Evolutionary conservation across 2,113 vertebrate genomes (phyloP).

Genomic region (Varanus salvator): DNA sequence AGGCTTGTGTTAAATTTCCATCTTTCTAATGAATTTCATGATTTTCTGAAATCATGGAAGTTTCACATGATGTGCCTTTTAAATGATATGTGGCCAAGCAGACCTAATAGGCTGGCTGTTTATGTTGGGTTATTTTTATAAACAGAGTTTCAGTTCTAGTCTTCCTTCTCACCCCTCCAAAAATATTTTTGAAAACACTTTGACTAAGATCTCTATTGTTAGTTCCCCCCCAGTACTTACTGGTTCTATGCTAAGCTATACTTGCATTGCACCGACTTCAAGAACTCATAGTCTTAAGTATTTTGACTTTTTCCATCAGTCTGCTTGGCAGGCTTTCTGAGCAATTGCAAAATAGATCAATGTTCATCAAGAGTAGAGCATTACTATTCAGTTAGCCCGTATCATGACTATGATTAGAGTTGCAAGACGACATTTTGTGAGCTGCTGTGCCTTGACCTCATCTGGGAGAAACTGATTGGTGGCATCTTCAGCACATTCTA

Average conservation of each 20-base stretch:
- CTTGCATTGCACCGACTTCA: not conserved
- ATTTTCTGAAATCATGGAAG: constrained; percentile 52
- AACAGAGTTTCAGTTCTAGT: constrained; percentile 25
- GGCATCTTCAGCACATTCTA: not conserved
- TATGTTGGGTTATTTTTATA: constrained; percentile 36
- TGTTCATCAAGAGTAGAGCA: no score
- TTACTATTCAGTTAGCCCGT: not conserved
- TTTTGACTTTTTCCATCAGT: not conserved
- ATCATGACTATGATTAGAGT: not conserved
- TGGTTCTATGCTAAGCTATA: not conserved
- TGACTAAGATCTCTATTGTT: constrained; percentile 6
- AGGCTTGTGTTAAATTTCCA: constrained; percentile 69
- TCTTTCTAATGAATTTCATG: constrained; percentile 65
- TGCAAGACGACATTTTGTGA: not conserved
- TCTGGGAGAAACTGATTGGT: not conserved
- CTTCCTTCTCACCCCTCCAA: constrained; percentile 25
- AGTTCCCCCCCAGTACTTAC: not conserved
- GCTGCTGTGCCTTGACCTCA: not conserved
- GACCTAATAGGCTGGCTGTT: constrained; percentile 33
- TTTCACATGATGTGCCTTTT: constrained; percentile 64
- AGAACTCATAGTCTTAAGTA: not conserved
- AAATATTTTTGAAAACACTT: constrained; percentile 21
- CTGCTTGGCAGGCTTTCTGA: not conserved
- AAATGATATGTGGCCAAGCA: constrained; percentile 50
- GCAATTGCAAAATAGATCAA: not conserved